Base-by-base conservation (phyloP, 2,888 invertebrate species). In the Ferdinandea cuprea region DNA sequence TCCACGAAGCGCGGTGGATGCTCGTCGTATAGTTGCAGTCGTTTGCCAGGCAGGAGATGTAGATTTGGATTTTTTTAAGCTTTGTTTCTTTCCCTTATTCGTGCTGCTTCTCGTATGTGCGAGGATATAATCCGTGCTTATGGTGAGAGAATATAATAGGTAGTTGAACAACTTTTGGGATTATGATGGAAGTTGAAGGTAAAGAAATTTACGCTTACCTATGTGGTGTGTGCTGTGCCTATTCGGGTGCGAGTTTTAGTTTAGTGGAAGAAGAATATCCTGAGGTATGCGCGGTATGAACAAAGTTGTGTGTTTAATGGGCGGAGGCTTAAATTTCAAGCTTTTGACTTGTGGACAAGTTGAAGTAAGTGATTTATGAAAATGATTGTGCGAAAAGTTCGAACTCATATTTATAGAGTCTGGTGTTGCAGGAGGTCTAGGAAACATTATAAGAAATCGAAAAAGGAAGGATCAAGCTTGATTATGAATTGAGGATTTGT, bases 131-230 rank as follows among this genome's bases (percentile, higher is more conserved):
- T 79, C 59, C 46, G 8, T 37, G 42, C 72, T 65, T 66, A 59
- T 66, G 73, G 44, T 32, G 54, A 35, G 44, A 66, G 71, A 44
- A 44, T 44, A 63, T 78, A 66, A 78, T 59, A 72, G 44, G 19
- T 44, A 21, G 40, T 65, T 71, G 63, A 66, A 52, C 46, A 79
- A 79, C 46, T 79, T 44, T 79, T 73, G 7, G 19, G 79, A 73
- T 73, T 79, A 68, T 48, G 72, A 56, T 73, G 52, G 52, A 50
- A 50, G 46, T 32, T 78, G 40, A 48, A 32, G 71, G 63, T 32
- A 42, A 63, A 40, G 56, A 71, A 54, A 54, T 50, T 50, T 52
- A 25, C 50, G 21, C 50, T 52, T 50, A 32, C 42, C 42, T 68
- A 21, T 13, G 9, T 61, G 32, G 3, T 9, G n/a, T n/a, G n/a